phyloP scores from a whole-genome alignment of 2,888 invertebrate species.

The Mythimna vitellina region DNA sequence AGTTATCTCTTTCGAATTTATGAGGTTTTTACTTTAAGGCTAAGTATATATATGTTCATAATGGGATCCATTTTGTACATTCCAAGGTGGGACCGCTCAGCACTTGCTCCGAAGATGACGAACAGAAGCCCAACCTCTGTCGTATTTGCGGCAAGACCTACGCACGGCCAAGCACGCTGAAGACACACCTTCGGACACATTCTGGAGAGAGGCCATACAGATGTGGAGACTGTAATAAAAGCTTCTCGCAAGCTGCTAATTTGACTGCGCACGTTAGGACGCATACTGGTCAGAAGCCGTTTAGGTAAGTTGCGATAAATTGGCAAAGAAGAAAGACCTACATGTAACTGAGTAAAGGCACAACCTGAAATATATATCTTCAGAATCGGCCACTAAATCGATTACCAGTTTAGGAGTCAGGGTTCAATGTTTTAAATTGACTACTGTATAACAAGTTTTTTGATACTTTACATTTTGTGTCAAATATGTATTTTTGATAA shows the following conservation, averaged over 20 bases:
- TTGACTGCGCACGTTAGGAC: slow-evolving; percentile 99
- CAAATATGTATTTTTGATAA: too few species aligned
- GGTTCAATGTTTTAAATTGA: too few species aligned
- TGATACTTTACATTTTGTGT: too few species aligned
- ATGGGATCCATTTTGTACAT: background rate
- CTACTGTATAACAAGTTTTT: too few species aligned
- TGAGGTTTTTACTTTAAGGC: too few species aligned
- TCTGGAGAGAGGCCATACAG: slow-evolving; percentile 98
- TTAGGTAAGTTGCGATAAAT: slow-evolving; percentile 85
- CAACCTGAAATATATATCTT: too few species aligned
- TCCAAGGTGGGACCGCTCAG: slow-evolving; percentile 87
- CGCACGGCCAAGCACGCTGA: slow-evolving; percentile 98
- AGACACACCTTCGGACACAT: slow-evolving; percentile 99
- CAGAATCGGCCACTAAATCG: too few species aligned
- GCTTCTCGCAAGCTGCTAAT: slow-evolving; percentile 99
- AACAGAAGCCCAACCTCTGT: slow-evolving; percentile 96
- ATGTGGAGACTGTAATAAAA: slow-evolving; percentile 98
- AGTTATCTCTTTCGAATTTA: too few species aligned
- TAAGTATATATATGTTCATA: background rate
- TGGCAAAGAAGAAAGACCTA: too few species aligned
- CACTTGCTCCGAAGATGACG: slow-evolving; percentile 93
- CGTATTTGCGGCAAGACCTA: slow-evolving; percentile 99
- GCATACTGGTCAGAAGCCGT: slow-evolving; percentile 99
- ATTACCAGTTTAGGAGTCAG: too few species aligned
- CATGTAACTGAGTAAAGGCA: too few species aligned